These are phyloP conservation scores for Trachymyrmex cornetzi DNA, from an alignment of 1,140 invertebrate genomes.

Conservation along the genomic window DNA sequence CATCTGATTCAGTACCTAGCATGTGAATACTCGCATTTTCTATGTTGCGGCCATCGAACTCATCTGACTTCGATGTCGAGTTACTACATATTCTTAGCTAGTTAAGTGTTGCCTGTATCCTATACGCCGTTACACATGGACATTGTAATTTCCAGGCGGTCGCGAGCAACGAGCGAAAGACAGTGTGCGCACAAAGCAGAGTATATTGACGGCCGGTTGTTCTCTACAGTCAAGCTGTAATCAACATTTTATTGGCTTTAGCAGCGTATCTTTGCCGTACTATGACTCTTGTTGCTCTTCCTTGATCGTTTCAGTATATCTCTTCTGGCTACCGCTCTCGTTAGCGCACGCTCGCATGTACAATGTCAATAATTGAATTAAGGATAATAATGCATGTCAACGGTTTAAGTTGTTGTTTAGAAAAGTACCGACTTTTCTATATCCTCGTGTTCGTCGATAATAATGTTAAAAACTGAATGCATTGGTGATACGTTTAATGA, in stretches of 20 bases:
- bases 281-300: constrained; percentile 70
- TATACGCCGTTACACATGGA: constrained; percentile 63
- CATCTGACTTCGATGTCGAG: constrained; percentile 55
- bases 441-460: constrained; percentile 2
- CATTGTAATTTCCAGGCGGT: constrained; percentile 75
- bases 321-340: constrained; percentile 73
- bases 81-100: constrained; percentile 73
- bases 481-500: not conserved
- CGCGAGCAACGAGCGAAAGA: constrained; percentile 66
- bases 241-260: constrained; percentile 73
- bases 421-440: not conserved
- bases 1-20: constrained; percentile 49
- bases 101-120: constrained; percentile 72
- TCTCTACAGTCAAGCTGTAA: constrained; percentile 69
- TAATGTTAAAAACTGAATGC: constrained; percentile 7
- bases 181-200: constrained; percentile 56
- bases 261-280: constrained; percentile 60
- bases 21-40: constrained; percentile 76
- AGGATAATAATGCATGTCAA: constrained; percentile 52
- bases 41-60: constrained; percentile 68
- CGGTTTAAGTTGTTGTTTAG: constrained; percentile 25
- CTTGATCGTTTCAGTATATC: constrained; percentile 57
- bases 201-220: constrained; percentile 74
- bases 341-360: constrained; percentile 62
- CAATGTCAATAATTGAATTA: constrained; percentile 66